Base-by-base conservation (phyloP, 2,888 invertebrate genomes). In the Siphlonurus alternatus region DNA sequence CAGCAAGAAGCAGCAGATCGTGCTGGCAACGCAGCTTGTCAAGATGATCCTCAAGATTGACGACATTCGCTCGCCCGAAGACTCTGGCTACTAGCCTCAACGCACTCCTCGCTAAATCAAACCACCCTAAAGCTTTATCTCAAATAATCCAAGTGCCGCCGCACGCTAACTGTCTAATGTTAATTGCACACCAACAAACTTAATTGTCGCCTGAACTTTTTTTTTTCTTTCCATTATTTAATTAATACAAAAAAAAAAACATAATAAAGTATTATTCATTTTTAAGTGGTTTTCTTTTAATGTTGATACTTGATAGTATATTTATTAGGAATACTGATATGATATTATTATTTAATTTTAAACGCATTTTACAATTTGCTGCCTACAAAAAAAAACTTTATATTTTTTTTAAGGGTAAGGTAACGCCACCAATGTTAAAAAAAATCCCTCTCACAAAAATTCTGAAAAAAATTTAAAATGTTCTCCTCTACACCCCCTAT, bases 1-100 rank as follows among this genome's bases (percentile, higher is more conserved):
- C 76, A 93, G 95, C 53, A 99, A 99, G 83, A 90, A 93, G 72
- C 97, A 99, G 73, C 99, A 99, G 79, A 89, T 99, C 66, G 81
- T 95, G 38, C 80, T 99, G 69, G 98, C 99, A 22, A 95, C 98
- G 0, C 99, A 99, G 74, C 82, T 99, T 67, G 98, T 98, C 63
- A 96, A 98, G 76, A 99, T 99, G 99, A 98, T 99, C 69, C 83
- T 99, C 69, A 99, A 99, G 79, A 99, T 99, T 66, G 99, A 99
- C 75, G 99, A 99, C 75, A 91, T 99, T 54, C 85, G 87, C 69
- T 81, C 83, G 5, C 20, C 61, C 15, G 76, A 73, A 59, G 76
- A 69, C 51, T 73, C 70, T 65, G 71, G 71, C 25, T 76, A 74
- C 66, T 74, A 76, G 23, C 76, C 78, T 10, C 79, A 5, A 5